Percentiles rank a stretch among this genome's conserved stretches.
Evolutionary conservation across 30 jellyfish, hydroid and myxozoan genomes (phyloP).

Genomic region (Aurelia aurita): DNA sequence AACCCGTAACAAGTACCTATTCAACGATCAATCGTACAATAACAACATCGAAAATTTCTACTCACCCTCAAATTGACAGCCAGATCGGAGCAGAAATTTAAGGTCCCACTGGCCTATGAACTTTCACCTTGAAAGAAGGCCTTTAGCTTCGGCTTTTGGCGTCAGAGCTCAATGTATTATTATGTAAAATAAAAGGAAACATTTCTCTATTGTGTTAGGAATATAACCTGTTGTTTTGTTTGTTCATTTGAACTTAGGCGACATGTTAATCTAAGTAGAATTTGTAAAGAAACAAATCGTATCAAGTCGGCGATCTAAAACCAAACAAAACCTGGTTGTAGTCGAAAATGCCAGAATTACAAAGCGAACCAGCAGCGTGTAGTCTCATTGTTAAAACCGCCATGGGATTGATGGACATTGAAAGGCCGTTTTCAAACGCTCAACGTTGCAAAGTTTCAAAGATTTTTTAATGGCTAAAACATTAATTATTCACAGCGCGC

Average conservation of each 20-base stretch:
- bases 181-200: conserved; percentile 76
- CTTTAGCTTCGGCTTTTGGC: conserved; percentile 18
- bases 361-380: conserved; percentile 79
- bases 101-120: conserved; percentile 63
- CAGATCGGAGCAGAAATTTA: background rate
- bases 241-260: conserved; percentile 75
- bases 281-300: conserved; percentile 64
- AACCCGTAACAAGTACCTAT: conserved; percentile 59
- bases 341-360: conserved; percentile 47
- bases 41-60: too few species aligned
- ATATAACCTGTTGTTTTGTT: conserved; percentile 78
- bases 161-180: conserved; percentile 50
- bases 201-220: conserved; percentile 50
- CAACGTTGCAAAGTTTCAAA: conserved; percentile 80
- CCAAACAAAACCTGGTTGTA: conserved; percentile 53
- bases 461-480: background rate
- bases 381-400: conserved; percentile 53
- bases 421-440: conserved; percentile 25
- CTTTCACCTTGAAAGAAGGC: conserved; percentile 40
- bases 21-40: too few species aligned
- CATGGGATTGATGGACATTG: conserved; percentile 2
- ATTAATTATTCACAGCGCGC: too few species aligned
- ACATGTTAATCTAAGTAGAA: conserved; percentile 63
- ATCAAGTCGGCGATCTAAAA: conserved; percentile 63
- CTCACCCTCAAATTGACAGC: too few species aligned